Conservation (phyloP, 2,888 invertebrate species). For the Hartigia nigra region DNA sequence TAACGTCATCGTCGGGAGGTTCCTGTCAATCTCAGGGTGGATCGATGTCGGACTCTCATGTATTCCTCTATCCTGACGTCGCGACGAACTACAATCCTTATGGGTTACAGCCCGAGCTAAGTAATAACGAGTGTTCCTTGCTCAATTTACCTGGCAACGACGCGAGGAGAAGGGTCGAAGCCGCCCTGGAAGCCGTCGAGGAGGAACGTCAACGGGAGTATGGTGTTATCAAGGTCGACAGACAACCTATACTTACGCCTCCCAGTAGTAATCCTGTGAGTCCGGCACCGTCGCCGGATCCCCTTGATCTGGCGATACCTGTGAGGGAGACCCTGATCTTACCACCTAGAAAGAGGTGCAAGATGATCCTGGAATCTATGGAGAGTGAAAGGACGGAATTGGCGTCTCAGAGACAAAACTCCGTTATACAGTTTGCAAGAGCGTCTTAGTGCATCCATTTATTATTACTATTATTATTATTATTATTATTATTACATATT, state of each 20-base stretch:
- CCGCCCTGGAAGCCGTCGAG: constrained; percentile 71
- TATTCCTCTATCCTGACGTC: constrained; percentile 49
- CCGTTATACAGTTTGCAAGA: constrained; percentile 89
- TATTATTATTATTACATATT: constrained; percentile 2
- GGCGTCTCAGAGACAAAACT: constrained; percentile 69
- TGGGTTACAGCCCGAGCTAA: constrained; percentile 51
- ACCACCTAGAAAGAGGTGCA: constrained; percentile 82
- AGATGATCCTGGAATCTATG: constrained; percentile 80
- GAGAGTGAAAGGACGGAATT: constrained; percentile 62
- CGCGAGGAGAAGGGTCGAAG: constrained; percentile 73
- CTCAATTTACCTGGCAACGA: constrained; percentile 67
- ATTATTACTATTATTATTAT: constrained; percentile 1
- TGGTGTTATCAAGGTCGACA: constrained; percentile 20
- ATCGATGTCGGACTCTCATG: constrained; percentile 43
- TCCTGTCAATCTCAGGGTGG: not conserved
- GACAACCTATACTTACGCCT: constrained; percentile 68
- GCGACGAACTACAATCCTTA: constrained; percentile 45
- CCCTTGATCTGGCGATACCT: constrained; percentile 67
- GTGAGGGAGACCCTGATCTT: constrained; percentile 73
- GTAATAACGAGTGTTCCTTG: constrained; percentile 36
- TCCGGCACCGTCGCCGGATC: constrained; percentile 70
- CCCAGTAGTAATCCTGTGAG: constrained; percentile 72
- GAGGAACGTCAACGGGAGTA: constrained; percentile 59
- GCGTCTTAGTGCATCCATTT: constrained; percentile 64
- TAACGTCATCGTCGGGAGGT: constrained; percentile 34